These are phyloP conservation scores for Dissostichus mawsoni DNA, from an alignment of 2,113 vertebrate species.

Conservation along the genomic window DNA sequence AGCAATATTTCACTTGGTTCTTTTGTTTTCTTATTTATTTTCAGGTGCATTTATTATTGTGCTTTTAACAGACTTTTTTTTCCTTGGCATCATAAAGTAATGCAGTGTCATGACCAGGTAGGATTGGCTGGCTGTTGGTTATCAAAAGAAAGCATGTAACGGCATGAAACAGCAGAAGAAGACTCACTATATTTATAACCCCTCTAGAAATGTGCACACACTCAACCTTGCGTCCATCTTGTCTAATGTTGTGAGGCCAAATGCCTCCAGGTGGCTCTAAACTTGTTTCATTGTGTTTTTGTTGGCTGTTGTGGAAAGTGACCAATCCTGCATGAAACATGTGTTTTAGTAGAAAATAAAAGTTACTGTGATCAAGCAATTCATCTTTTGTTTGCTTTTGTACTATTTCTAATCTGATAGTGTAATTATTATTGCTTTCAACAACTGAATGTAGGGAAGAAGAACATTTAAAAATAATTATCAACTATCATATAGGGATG, in stretches of 20 bases:
- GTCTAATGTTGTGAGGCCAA: slow-evolving; percentile 39
- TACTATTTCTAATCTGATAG: neutral
- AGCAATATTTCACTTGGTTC: slow-evolving; percentile 13
- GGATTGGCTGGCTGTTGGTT: slow-evolving; percentile 30
- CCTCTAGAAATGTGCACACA: slow-evolving; percentile 52
- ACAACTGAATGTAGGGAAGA: neutral
- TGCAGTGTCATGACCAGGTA: slow-evolving; percentile 16
- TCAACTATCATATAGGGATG: neutral
- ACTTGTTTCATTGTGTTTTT: slow-evolving; percentile 65
- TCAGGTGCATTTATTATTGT: slow-evolving; percentile 1
- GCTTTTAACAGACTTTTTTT: neutral
- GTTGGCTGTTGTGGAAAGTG: slow-evolving; percentile 72
- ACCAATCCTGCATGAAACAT: slow-evolving; percentile 73
- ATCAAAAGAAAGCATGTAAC: slow-evolving; percentile 40
- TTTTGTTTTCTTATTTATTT: slow-evolving; percentile 20
- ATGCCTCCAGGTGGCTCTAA: slow-evolving; percentile 9
- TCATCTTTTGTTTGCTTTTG: neutral
- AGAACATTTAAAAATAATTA: neutral
- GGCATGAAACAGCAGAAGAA: slow-evolving; percentile 41
- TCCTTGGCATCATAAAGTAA: neutral
- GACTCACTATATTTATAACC: slow-evolving; percentile 33
- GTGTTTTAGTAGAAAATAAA: slow-evolving; percentile 81
- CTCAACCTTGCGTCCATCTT: slow-evolving; percentile 26
- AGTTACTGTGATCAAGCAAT: slow-evolving; percentile 55
- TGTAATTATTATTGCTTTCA: slow-evolving; percentile 13